Conservation (phyloP, 2,888 invertebrate species). For the Sarcophaga rosellei region DNA sequence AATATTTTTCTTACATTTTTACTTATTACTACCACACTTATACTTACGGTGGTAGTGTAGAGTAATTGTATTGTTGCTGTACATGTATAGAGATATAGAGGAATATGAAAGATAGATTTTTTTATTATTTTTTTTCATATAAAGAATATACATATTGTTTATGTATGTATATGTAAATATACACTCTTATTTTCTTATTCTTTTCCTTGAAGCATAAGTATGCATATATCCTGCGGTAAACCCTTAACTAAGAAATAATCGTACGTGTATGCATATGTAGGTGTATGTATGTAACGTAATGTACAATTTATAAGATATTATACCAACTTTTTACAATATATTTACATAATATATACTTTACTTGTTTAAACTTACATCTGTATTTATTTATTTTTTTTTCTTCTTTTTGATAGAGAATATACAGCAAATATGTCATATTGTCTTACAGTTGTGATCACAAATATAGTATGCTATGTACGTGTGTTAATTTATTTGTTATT, state of each 20-base stretch:
- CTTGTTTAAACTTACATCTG: background rate
- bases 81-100: background rate
- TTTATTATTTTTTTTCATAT: background rate
- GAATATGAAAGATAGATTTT: background rate
- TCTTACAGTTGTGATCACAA: background rate
- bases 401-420: background rate
- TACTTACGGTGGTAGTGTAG: background rate
- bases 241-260: slow-evolving; percentile 24
- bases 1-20: background rate
- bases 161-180: too few relatives aligned
- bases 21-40: background rate
- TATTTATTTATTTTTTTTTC: background rate
- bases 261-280: background rate
- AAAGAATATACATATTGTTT: too few relatives aligned
- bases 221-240: slow-evolving; percentile 12
- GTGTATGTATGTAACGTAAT: slow-evolving; percentile 2
- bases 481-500: too few relatives aligned
- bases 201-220: background rate
- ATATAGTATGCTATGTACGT: too few relatives aligned
- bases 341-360: background rate
- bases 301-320: slow-evolving; percentile 27
- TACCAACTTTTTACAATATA: background rate
- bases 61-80: background rate
- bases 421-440: background rate
- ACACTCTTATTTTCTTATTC: too few relatives aligned